Percentiles rank a stretch among this genome's conserved stretches.
These are phyloP conservation scores for Poecilia gillii DNA, from an alignment of 2,797 vertebrate genomes.

Conservation along the genomic window DNA sequence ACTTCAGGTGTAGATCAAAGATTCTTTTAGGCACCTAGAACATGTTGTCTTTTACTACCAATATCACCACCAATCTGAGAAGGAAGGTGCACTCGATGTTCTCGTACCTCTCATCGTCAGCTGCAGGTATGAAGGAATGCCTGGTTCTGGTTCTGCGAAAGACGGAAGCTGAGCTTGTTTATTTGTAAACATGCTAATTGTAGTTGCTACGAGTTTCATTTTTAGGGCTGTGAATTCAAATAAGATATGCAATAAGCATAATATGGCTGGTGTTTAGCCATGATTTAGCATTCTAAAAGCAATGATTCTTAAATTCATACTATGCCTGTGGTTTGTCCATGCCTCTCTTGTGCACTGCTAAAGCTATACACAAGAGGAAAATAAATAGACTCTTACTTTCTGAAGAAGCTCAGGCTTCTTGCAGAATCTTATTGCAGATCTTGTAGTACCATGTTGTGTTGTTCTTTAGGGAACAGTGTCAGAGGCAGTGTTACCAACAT, in stretches of 20 bases:
- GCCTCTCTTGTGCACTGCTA: not conserved
- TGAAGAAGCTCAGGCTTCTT: not conserved
- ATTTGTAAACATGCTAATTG: conserved; percentile 22
- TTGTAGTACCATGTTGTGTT: not conserved
- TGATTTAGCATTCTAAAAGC: not conserved
- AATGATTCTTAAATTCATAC: not conserved
- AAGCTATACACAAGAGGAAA: not conserved
- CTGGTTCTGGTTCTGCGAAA: conserved; percentile 43
- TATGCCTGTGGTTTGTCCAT: not conserved
- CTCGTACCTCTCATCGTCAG: conserved; percentile 1
- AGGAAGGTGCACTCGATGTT: conserved; percentile 40
- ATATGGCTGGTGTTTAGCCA: not conserved
- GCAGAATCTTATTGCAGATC: too few relatives aligned
- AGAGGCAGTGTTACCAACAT: not conserved
- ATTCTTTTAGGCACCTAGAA: not conserved
- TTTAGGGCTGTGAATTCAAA: not conserved
- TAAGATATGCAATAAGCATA: not conserved
- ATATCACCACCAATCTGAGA: conserved; percentile 32
- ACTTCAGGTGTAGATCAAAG: not conserved
- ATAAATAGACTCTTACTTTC: not conserved
- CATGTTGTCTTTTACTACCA: conserved; percentile 24
- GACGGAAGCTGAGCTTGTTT: not conserved
- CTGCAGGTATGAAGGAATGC: conserved; percentile 53
- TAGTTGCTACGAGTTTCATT: conserved; percentile 18
- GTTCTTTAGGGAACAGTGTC: not conserved